A percentile compares a stretch with the other conserved stretches of the same genome.
Evolutionary conservation across 2,888 invertebrate genomes (phyloP).

Genomic region (Nasonovia ribisnigri): DNA sequence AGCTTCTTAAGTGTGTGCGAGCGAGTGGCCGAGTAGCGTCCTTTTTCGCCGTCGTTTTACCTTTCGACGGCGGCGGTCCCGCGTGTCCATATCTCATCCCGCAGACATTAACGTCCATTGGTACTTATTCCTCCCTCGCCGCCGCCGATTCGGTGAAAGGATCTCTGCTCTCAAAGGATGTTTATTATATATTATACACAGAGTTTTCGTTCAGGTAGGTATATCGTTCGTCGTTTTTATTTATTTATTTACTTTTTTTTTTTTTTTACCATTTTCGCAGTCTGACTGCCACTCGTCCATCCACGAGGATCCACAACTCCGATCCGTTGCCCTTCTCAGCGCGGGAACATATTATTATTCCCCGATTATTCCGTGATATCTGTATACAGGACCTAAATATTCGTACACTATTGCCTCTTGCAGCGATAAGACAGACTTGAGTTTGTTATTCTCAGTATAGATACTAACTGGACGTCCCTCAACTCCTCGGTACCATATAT

Average conservation of each 20-base stretch:
- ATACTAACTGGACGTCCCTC: too few relatives aligned
- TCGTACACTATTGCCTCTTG: too few relatives aligned
- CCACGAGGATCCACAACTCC: neutral
- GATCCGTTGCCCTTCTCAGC: neutral
- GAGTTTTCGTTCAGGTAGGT: neutral
- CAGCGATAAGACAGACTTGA: too few relatives aligned
- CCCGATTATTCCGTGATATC: too few relatives aligned
- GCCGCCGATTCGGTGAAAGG: neutral
- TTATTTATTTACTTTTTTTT: neutral
- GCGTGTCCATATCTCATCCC: slow-evolving; percentile 14
- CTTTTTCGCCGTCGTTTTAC: neutral
- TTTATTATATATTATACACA: neutral
- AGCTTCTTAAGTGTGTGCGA: neutral
- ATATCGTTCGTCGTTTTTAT: neutral
- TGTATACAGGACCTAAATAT: too few relatives aligned
- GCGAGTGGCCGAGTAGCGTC: neutral
- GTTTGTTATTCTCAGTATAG: too few relatives aligned
- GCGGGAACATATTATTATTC: neutral
- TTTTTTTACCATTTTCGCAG: neutral
- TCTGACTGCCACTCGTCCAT: neutral
- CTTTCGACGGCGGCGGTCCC: neutral
- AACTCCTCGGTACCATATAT: too few relatives aligned
- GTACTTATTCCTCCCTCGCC: neutral
- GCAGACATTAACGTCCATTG: slow-evolving; percentile 23
- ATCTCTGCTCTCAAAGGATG: slow-evolving; percentile 2